Percentiles rank a stretch among this genome's conserved stretches.
These are phyloP conservation scores for Pluvialis apricaria DNA, from an alignment of 2,113 vertebrate genomes.

Conservation along the genomic window DNA sequence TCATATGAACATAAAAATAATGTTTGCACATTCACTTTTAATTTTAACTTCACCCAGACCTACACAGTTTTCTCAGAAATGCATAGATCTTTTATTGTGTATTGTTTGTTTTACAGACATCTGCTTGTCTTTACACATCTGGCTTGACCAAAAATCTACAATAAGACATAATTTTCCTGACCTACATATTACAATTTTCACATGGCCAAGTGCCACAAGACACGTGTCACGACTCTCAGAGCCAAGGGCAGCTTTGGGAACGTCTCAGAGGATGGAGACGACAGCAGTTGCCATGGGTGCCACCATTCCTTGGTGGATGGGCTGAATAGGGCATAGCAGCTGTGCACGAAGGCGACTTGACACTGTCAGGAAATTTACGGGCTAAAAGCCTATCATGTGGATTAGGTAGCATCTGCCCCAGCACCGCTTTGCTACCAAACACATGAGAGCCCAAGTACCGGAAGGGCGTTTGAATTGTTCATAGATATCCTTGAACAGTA, in stretches of 20 bases:
- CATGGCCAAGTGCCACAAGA: background rate
- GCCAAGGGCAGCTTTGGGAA: background rate
- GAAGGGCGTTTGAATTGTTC: background rate
- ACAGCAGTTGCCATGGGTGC: background rate
- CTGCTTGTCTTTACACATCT: background rate
- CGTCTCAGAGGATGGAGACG: background rate
- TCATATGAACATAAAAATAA: background rate
- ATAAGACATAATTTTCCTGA: background rate
- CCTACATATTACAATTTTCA: background rate
- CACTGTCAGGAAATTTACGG: background rate
- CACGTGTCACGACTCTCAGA: background rate
- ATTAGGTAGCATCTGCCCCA: background rate
- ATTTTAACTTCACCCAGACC: background rate
- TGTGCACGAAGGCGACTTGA: background rate
- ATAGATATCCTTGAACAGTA: background rate
- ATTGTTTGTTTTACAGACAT: background rate
- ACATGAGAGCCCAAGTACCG: background rate
- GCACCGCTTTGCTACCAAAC: background rate
- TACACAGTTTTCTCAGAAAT: background rate
- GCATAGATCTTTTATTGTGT: accelerated
- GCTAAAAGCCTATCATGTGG: background rate
- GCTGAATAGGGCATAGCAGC: background rate
- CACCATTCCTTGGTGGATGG: background rate
- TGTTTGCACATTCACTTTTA: background rate
- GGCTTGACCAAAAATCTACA: background rate